A percentile compares a stretch with the other conserved stretches of the same genome.
Conservation (phyloP, 2,113 vertebrate species). For the Syngnathus scovelli region DNA sequence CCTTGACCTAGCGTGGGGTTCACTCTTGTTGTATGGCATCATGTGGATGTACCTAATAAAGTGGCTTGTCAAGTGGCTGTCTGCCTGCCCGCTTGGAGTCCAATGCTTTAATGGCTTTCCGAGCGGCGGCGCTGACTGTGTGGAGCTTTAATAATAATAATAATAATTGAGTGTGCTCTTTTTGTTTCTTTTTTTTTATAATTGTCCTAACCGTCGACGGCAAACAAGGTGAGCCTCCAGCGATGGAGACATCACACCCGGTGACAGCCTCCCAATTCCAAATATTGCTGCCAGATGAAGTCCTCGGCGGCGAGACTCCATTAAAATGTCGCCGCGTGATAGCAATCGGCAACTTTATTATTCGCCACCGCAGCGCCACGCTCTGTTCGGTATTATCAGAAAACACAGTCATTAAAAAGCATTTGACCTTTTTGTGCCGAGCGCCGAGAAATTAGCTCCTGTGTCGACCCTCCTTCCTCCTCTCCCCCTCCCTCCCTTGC, state of each 20-base stretch:
- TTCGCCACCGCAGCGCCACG: constrained; percentile 35
- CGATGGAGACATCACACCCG: constrained; percentile 65
- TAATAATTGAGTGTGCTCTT: too few relatives aligned
- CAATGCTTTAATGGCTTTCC: too few relatives aligned
- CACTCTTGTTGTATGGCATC: too few relatives aligned
- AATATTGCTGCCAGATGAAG: constrained; percentile 62
- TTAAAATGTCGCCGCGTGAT: constrained; percentile 67
- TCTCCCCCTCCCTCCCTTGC: constrained; percentile 22
- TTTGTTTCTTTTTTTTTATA: too few relatives aligned
- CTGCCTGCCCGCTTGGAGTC: too few relatives aligned
- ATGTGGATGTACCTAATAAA: too few relatives aligned
- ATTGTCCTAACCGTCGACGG: constrained; percentile 52
- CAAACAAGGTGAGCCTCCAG: constrained; percentile 51
- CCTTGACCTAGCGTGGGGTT: too few relatives aligned
- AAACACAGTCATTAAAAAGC: constrained; percentile 79
- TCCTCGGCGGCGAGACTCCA: constrained; percentile 66
- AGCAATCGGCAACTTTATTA: constrained; percentile 77
- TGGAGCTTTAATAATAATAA: too few relatives aligned
- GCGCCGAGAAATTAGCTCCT: constrained; percentile 70
- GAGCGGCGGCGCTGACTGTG: too few relatives aligned
- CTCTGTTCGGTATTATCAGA: constrained; percentile 70
- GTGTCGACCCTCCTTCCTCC: constrained; percentile 36
- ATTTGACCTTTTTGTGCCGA: constrained; percentile 75
- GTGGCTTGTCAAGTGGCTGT: too few relatives aligned
- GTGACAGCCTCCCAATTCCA: constrained; percentile 48